Base-by-base conservation (phyloP, 2,797 vertebrate species). In the Eospalax fontanierii region DNA sequence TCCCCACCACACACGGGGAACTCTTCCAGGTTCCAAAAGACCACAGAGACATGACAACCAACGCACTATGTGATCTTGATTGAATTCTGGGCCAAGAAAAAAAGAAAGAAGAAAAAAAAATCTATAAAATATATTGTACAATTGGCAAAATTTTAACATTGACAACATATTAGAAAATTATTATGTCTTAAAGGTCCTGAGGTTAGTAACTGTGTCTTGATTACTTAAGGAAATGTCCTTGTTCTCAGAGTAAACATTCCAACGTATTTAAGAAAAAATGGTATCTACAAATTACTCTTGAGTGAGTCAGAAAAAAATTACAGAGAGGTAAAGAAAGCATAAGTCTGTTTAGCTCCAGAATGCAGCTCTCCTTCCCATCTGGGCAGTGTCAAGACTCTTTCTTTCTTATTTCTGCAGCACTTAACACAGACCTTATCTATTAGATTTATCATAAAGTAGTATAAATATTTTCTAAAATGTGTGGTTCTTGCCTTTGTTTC, bases 161-260 rank as follows among this genome's bases (percentile, higher is more conserved):
- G 18, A 80, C 71, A 79, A 0, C 26, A 79, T 12, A 83, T 76
- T 87, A 93, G 8, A 84, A 70, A 80, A 87, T 35, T 21, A 59
- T 24, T 66, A 26, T 78, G 22, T 90, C 93, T 90, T 83, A 83
- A 78, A 87, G 4, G 75, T 87, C 12, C 22, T 93, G 40, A 76
- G 54, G 66, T 61, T 84, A 50, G 75, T 79, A 65, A 87, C 79
- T 83, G 61, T 2, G 35, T 5, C 14, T 26, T 79, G 54, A 65
- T 84, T 87, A 86, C 57, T 50, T 85, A 68, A 79, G 40, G 90
- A 93, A 89, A 57, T 59, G 2, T 46, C 21, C 2, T 66, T 40
- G 21, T 83, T 96, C 57, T 95, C 68, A 73, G 46, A n/a, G 92
- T 93, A 78, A 40, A 54, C 14, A 50, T 71, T 15, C 2, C 43